phyloP scores from a whole-genome alignment of 2,113 vertebrate species.

The Pseudorasbora parva region DNA sequence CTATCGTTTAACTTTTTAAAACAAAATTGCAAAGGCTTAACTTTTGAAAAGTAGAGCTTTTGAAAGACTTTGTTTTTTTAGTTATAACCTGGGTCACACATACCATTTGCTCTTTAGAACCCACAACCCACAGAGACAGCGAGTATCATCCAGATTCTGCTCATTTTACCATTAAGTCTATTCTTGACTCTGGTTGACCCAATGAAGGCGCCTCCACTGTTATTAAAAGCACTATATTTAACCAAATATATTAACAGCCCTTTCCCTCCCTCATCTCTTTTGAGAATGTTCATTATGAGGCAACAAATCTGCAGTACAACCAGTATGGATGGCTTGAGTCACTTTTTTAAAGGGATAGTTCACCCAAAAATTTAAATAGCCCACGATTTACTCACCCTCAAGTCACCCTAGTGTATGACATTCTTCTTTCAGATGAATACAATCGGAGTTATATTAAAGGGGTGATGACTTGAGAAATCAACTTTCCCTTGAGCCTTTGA shows the following conservation, averaged over 20 bases:
- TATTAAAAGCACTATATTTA: constrained; percentile 34
- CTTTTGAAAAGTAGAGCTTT: background rate
- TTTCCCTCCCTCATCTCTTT: background rate
- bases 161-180: constrained; percentile 28
- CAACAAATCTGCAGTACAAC: background rate
- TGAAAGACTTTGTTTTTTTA: background rate
- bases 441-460: no score
- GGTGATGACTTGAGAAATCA: no score
- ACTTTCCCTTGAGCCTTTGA: no score
- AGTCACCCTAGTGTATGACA: no score
- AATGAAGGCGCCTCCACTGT: constrained; percentile 2
- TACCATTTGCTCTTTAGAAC: background rate
- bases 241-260: constrained; percentile 35
- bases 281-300: background rate
- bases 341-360: no score
- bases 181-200: constrained; percentile 30
- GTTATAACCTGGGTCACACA: background rate
- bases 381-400: no score
- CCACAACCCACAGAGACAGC: background rate
- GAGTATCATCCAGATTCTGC: constrained; percentile 10
- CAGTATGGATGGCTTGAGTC: background rate
- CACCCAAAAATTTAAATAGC: no score
- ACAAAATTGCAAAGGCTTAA: background rate
- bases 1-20: background rate
- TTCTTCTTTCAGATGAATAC: no score